Base-by-base conservation (phyloP, 2,797 vertebrate genomes). In the Phoxinus dragarum region DNA sequence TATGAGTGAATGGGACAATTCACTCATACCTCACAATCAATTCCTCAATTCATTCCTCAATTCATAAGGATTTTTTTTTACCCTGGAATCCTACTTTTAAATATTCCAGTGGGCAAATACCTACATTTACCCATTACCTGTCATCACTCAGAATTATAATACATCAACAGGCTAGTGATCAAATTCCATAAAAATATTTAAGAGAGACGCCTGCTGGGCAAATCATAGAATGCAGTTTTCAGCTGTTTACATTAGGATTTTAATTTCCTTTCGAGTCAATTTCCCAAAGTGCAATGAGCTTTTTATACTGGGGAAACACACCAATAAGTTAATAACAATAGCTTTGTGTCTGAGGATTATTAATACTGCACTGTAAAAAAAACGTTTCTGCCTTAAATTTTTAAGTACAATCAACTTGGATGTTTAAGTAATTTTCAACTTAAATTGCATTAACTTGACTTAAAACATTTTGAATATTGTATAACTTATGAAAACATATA, bases 201-300 rank as follows among this genome's bases (percentile, higher is more conserved):
- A 78, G 56, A 64, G 56, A 31, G 76, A 79, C 76, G 21, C 23
- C 76, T 79, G 56, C 38, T 66, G 76, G 59, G 4, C n/a, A 64
- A 44, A 64, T 19, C 2, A 79, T 2, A 44, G 1, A 79, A 10
- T 79, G 54, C 76, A 34, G 9, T 31, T 79, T 79, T 44, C 38
- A 64, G 38, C 21, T 27, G 14, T 61, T 78, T 17, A 44, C 59
- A 59, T 40, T n/a, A 59, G 27, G 34, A 59, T 40, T 2, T 38
- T 2, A 56, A 14, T 12, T 54, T 54, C 5, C 23, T 75, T 49
- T 6, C 42, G 14, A 71, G 38, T 17, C 47, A 64, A 10, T 64
- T 66, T 66, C 6, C 61, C 8, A 64, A 56, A 31, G 27, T 31
- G 61, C 2, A 3, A 64, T 16, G 0, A 6, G 5, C 2, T 71